Conservation (phyloP, 1,140 invertebrate genomes). For the Cylas formicarius region DNA sequence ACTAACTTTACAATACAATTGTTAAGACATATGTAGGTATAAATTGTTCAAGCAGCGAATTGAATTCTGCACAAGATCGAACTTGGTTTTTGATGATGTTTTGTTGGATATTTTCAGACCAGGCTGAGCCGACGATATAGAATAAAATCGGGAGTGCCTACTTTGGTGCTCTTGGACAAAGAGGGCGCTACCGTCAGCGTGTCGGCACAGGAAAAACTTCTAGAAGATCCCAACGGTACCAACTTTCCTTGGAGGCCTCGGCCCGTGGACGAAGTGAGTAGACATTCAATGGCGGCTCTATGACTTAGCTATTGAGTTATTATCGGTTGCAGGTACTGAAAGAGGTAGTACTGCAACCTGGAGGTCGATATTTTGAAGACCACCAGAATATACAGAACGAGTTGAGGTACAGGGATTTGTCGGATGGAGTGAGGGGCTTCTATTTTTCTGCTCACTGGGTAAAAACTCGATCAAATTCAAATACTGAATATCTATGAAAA, state of each 20-base stretch:
- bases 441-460: slow-evolving; percentile 84
- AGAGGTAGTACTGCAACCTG: slow-evolving; percentile 54
- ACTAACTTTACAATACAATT: neutral
- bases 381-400: slow-evolving; percentile 41
- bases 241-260: slow-evolving; percentile 68
- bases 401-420: slow-evolving; percentile 50
- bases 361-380: slow-evolving; percentile 43
- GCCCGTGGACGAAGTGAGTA: slow-evolving; percentile 43
- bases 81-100: no score
- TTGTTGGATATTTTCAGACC: slow-evolving; percentile 47
- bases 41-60: slow-evolving; percentile 3
- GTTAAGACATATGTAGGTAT: neutral
- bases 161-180: slow-evolving; percentile 65
- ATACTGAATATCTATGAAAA: slow-evolving; percentile 1
- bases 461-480: slow-evolving; percentile 28
- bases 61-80: slow-evolving; percentile 1
- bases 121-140: slow-evolving; percentile 61
- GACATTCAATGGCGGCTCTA: neutral
- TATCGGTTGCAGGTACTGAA: slow-evolving; percentile 44
- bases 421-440: slow-evolving; percentile 60
- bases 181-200: slow-evolving; percentile 42
- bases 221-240: slow-evolving; percentile 57
- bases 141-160: slow-evolving; percentile 66
- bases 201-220: slow-evolving; percentile 58
- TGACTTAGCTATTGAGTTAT: slow-evolving; percentile 5